Base-by-base conservation (phyloP, 64 coral and sea anemone species). In the Pocillopora verrucosa region DNA sequence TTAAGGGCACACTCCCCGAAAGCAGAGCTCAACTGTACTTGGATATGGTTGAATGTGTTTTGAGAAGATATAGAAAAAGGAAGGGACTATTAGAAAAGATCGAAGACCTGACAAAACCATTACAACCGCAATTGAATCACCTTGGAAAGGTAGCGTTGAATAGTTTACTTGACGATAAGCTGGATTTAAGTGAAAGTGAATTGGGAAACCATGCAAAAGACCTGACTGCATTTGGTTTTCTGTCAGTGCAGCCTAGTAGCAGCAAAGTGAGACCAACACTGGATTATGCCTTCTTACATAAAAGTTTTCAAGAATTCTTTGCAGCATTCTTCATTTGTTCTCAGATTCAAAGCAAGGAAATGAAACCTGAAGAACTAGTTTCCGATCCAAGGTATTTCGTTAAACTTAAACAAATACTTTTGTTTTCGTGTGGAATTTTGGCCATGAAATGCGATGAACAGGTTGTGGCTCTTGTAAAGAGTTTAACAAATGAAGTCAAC, bases 241-340 rank as follows among this genome's bases (percentile, higher is more conserved):
- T 85, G 51, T 83, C 26, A 65, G 22, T 51, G 34, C 37, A 68
- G 69, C 36, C 35, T 9, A 45, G 61, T 16, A 30, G 69, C 34
- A 17, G 22, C 14, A 69, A 45, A 24, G 1, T 63, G 13, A 72
- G 5, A 11, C 82, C 60, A n/a, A 36, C 14, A 3, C 35, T n/a
- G 15, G 22, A 19, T 16, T 85, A 65, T 34, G 38, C 34, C 13
- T 85, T 85, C 24, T n/a, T 35, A 13, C 82, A 85, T 20, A 85
- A 69, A 51, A 69, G 61, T 22, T 85, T 85, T 60, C 82, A 85
- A 85, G 82, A 85, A 56, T 69, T 41, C 13, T 85, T 85, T 70
- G 63, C 82, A 13, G 82, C 62, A 38, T 68, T 45, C 17, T 85
- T 68, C 68, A 26, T 85, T 68, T 20, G 63, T 41, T 16, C 19